Base-by-base conservation (phyloP, 2,113 vertebrate species). In the Illadopsis cleaveri region DNA sequence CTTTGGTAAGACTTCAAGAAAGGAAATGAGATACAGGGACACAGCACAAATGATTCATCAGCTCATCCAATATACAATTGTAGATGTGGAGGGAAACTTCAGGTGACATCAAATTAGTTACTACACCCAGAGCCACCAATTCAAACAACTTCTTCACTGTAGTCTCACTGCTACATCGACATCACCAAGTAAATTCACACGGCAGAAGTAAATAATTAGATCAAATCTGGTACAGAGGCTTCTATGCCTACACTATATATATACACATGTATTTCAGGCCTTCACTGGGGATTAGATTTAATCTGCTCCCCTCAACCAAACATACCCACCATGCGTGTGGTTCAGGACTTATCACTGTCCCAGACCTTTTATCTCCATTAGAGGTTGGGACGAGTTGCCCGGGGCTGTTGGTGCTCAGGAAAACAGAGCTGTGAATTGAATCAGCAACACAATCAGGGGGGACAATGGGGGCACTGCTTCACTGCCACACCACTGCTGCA, bases 291-390 rank as follows among this genome's bases (percentile, higher is more conserved):
- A 93, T 60, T 47, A 40, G 51, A 81, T 90, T 86, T 89, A 81
- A 90, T 78, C 83, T 51, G 47, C 60, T 95, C 35, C 51, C 76
- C 82, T 83, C 91, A 73, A 86, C 86, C 80, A 73, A 83, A 92
- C 68, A 25, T 81, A 54, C 72, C 91, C 94, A 95, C 86, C 91
- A 68, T 3, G 64, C 30, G 0, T 31, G 50, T 58, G 72, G 79
- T 19, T 93, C 92, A 90, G 66, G 76, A 86, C 38, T 58, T n/a
- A 78, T 68, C 91, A 44, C 66, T 69, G 85, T 44, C 51, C 53
- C 92, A 79, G 70, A 38, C 50, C 83, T 73, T 69, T 61, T 65
- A 64, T 88, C 75, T 73, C 94, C 96, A 88, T 92, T 70, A 90
- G 82, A 73, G 50, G 68, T 2, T 58, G 76, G 92, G 71, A 88